Evolutionary conservation across 1,140 invertebrate species (phyloP).

Genomic region (Apis cerana): DNA sequence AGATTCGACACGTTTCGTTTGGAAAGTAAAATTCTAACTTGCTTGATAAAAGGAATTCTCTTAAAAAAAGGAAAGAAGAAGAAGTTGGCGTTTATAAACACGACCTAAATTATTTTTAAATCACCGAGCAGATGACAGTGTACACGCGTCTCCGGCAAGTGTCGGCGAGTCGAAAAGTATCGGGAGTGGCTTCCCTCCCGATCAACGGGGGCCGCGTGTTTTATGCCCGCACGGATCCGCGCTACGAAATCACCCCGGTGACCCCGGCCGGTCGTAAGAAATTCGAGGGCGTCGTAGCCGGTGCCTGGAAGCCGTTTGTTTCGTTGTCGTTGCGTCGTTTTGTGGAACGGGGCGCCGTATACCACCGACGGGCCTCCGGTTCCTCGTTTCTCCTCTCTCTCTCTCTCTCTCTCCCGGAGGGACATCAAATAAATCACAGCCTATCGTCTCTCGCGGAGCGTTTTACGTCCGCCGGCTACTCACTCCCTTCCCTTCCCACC

Average conservation of each 20-base stretch:
- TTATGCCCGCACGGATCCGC: conserved; percentile 26
- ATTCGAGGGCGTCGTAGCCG: conserved; percentile 50
- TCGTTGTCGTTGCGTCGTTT: conserved; percentile 57
- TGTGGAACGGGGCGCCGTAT: conserved; percentile 40
- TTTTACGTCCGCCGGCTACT: conserved; percentile 30
- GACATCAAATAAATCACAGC: conserved; percentile 58
- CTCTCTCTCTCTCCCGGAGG: conserved; percentile 28
- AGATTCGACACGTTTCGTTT: no score
- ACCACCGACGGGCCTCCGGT: conserved; percentile 27
- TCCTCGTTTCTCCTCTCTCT: conserved; percentile 36
- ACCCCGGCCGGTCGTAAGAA: conserved; percentile 53
- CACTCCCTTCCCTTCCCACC: conserved; percentile 7
- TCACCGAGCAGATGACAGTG: neutral
- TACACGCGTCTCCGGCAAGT: neutral
- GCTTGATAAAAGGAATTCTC: no score
- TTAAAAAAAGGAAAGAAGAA: neutral
- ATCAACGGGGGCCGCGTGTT: conserved; percentile 23
- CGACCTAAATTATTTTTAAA: neutral
- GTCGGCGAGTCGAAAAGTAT: neutral
- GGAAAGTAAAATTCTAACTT: no score
- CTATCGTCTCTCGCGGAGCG: conserved; percentile 49
- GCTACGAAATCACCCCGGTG: conserved; percentile 41
- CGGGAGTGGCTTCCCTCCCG: neutral
- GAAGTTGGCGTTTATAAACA: neutral
- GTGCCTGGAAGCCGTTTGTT: conserved; percentile 58